Conservation (phyloP, 2,113 vertebrate species). For the Oncorhynchus masou region DNA sequence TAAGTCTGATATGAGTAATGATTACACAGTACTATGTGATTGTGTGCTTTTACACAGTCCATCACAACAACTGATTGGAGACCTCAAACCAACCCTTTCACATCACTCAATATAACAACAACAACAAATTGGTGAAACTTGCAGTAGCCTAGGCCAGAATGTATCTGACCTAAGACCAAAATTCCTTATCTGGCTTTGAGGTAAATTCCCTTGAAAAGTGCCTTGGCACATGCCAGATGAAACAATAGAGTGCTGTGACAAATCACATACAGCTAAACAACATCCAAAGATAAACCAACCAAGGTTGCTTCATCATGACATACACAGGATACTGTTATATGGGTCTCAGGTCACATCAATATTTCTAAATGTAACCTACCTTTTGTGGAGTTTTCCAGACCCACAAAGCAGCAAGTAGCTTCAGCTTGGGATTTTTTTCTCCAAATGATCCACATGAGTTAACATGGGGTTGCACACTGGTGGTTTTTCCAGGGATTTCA, state of each 20-base stretch:
- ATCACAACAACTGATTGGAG: neutral
- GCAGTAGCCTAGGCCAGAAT: too few relatives aligned
- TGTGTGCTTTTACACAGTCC: neutral
- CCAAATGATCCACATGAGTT: slow-evolving; percentile 29
- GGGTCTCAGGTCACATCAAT: neutral
- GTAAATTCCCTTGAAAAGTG: neutral
- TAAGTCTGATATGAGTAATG: neutral
- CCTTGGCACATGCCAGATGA: neutral
- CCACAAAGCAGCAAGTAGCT: slow-evolving; percentile 22
- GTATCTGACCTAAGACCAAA: too few relatives aligned
- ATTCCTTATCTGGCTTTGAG: neutral
- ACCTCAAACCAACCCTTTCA: too few relatives aligned
- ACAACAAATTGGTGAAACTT: too few relatives aligned
- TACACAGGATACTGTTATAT: neutral
- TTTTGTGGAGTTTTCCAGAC: slow-evolving; percentile 17
- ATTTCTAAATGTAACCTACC: slow-evolving; percentile 53
- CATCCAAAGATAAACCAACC: neutral
- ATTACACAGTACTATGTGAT: neutral
- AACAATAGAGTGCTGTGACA: neutral
- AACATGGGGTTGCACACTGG: slow-evolving; percentile 45
- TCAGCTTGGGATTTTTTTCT: slow-evolving; percentile 21
- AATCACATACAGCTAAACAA: neutral
- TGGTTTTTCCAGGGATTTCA: slow-evolving; percentile 50
- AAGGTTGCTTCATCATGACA: neutral
- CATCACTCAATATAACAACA: too few relatives aligned